A percentile compares a stretch with the other conserved stretches of the same genome.
phyloP scores from a whole-genome alignment of 1,140 invertebrate species.

The Achatina immaculata region DNA sequence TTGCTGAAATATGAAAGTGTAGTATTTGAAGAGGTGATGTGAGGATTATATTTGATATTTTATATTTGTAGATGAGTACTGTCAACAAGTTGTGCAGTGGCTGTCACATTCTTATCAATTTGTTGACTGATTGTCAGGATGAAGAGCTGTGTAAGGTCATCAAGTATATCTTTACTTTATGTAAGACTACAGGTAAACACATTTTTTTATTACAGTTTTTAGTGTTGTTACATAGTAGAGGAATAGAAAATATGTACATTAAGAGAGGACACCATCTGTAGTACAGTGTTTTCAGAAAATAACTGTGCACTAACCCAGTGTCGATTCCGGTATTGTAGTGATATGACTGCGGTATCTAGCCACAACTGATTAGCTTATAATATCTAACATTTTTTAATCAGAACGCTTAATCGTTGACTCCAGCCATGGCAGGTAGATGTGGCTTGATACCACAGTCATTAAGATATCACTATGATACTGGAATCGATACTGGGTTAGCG shows the following conservation, averaged over 20 bases:
- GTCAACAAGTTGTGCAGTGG: background rate
- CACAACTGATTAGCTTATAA: no score
- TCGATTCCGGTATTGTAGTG: no score
- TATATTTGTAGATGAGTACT: slow-evolving; percentile 15
- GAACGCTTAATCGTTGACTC: no score
- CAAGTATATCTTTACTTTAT: slow-evolving; percentile 26
- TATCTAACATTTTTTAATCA: no score
- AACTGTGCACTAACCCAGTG: no score
- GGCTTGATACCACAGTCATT: background rate
- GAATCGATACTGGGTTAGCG: no score
- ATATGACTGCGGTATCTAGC: no score
- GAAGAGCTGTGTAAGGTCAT: slow-evolving; percentile 25
- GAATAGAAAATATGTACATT: background rate
- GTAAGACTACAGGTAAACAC: slow-evolving; percentile 11
- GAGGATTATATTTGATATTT: slow-evolving; percentile 7
- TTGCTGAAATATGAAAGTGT: no score
- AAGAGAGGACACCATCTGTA: background rate
- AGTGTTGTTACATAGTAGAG: background rate
- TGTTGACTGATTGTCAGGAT: slow-evolving; percentile 13
- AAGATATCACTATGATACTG: no score
- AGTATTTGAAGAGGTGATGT: no score
- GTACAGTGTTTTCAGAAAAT: no score
- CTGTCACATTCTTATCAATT: background rate
- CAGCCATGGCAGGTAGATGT: no score
- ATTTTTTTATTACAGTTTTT: background rate